Conservation (phyloP, 35 echinoderm and acorn worm species). For the Lytechinus variegatus region DNA sequence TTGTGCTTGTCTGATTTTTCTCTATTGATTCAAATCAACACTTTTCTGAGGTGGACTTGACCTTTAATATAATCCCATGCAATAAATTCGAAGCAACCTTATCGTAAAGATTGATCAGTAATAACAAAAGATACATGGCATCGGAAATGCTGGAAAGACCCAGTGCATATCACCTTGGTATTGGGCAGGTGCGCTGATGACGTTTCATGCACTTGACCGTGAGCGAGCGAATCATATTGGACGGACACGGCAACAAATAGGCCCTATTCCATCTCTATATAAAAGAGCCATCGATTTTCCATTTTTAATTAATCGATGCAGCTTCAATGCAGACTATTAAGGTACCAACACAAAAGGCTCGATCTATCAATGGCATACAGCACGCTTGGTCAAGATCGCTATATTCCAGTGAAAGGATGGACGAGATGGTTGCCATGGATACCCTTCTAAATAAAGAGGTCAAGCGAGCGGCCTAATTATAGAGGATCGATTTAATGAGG, state of each 20-base stretch:
- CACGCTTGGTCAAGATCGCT: neutral
- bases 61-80: too few species aligned
- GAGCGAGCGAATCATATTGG: neutral
- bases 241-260: neutral
- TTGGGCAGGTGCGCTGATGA: neutral
- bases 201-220: neutral
- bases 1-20: too few species aligned
- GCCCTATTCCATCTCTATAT: neutral
- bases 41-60: too few species aligned
- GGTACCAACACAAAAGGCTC: neutral
- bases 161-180: neutral
- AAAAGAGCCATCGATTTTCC: neutral
- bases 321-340: neutral
- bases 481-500: too few species aligned
- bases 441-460: neutral
- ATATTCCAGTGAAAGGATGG: neutral
- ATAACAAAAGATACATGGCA: neutral
- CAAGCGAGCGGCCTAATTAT: too few species aligned
- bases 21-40: too few species aligned
- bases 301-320: neutral
- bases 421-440: neutral
- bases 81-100: too few species aligned
- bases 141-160: neutral
- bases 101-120: too few species aligned
- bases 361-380: neutral